These are phyloP conservation scores for Cephus pulcher DNA, from an alignment of 2,888 invertebrate genomes.

Conservation along the genomic window DNA sequence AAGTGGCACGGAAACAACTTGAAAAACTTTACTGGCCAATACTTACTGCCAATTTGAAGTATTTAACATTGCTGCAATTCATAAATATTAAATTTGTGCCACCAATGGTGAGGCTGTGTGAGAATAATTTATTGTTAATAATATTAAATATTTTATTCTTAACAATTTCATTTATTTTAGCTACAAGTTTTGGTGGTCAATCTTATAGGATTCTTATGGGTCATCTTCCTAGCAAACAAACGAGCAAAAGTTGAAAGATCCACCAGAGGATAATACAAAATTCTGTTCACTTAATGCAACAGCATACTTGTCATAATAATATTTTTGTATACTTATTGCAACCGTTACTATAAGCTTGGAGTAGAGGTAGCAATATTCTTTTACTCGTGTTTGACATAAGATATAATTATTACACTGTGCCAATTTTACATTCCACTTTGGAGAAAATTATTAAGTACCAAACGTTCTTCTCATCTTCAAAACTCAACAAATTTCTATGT, in stretches of 20 bases:
- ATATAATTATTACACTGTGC: background rate
- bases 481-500: background rate
- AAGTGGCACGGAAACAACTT: conserved; percentile 73
- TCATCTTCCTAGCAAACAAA: conserved; percentile 78
- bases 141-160: conserved; percentile 8
- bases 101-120: conserved; percentile 72
- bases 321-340: background rate
- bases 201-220: conserved; percentile 84
- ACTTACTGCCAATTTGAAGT: conserved; percentile 81
- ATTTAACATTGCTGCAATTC: conserved; percentile 79
- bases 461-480: background rate
- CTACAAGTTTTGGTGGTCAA: conserved; percentile 80
- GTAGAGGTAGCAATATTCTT: background rate
- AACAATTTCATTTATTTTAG: conserved; percentile 68
- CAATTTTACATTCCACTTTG: background rate
- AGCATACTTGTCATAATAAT: background rate
- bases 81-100: conserved; percentile 82
- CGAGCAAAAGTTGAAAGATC: conserved; percentile 64
- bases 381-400: background rate
- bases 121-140: background rate
- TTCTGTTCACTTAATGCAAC: background rate
- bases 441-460: background rate
- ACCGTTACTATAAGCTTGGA: background rate
- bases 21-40: conserved; percentile 75
- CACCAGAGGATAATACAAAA: background rate